Evolutionary conservation across 2,797 vertebrate species (phyloP), one percentile per base, ranked within the genome.

Genomic region (Typhlichthys subterraneus): DNA sequence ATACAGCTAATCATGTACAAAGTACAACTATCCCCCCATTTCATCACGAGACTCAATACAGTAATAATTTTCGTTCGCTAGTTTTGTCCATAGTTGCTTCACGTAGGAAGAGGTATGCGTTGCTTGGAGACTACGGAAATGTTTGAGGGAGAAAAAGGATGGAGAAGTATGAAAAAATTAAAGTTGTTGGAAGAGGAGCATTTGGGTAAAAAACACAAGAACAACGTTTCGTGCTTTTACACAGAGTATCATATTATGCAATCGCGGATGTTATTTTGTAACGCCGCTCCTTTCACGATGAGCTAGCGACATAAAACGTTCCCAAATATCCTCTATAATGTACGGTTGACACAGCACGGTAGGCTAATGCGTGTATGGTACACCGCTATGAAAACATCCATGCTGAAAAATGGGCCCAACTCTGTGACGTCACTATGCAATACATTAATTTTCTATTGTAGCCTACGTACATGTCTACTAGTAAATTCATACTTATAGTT

Each of bases 121-220:
- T 86, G 90, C 94, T 86, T 81, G 80, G 93, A 88, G 57, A 92
- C 90, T 69, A 15, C 75, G 80, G 76, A 80, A 76, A 52, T 65
- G 86, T 88, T 77, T 53, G 45, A 49, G 56, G 7, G 4, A 45
- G 12, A 49, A 57, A 73, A 62, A 72, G 84, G 75, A 99, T 99
- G 97, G 97, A 99, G 93, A 99, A 99, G 88, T 99, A 99, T 84
- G 95, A 98, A 83, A 96, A 97, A 88, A 98, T 98, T 82, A 95
- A 96, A 85, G 97, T 98, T 72, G 97, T 98, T 62, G 97, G 97
- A 50, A 92, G 97, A 94, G 97, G 97, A 86, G 97, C 97, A 0
- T 99, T 99, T 79, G 97, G 97, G 97, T 98, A 95, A 95, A 93
- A n/a, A 61, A 12, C 2, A 5, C 9, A 42, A 7, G 2, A 11